Evolutionary conservation across 1,140 invertebrate species (phyloP).

Genomic region (Wiebesia pumilae): DNA sequence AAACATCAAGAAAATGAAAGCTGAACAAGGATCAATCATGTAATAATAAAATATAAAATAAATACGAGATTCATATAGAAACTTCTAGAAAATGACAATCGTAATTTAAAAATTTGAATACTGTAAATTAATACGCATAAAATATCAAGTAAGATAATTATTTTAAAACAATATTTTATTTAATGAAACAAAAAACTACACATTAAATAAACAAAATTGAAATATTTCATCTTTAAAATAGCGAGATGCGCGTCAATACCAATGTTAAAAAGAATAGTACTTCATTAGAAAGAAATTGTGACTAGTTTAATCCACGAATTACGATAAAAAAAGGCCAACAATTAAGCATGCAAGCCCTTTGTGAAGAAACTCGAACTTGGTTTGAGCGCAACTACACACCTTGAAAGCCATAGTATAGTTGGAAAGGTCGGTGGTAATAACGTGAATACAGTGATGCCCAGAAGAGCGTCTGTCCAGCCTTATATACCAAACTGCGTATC

Average conservation of each 20-base stretch:
- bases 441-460: slow-evolving; percentile 43
- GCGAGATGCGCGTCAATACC: background rate
- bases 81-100: too few species aligned
- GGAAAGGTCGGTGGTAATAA: slow-evolving; percentile 8
- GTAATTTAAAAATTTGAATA: too few species aligned
- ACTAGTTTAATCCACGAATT: background rate
- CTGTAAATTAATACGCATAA: too few species aligned
- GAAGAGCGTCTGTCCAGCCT: background rate
- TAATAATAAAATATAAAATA: too few species aligned
- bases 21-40: too few species aligned
- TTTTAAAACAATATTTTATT: too few species aligned
- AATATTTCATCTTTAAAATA: background rate
- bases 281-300: background rate
- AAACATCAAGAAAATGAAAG: too few species aligned
- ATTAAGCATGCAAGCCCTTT: background rate
- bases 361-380: background rate
- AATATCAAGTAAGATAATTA: too few species aligned
- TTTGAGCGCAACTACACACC: slow-evolving; percentile 33
- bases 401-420: slow-evolving; percentile 47
- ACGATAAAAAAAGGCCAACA: background rate
- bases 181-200: too few species aligned
- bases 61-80: too few species aligned
- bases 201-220: too few species aligned
- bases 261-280: background rate
- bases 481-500: slow-evolving; percentile 40